Evolutionary conservation across 2,797 vertebrate species (phyloP), one percentile per base, ranked within the genome.

Genomic region (Apodemus agrarius): DNA sequence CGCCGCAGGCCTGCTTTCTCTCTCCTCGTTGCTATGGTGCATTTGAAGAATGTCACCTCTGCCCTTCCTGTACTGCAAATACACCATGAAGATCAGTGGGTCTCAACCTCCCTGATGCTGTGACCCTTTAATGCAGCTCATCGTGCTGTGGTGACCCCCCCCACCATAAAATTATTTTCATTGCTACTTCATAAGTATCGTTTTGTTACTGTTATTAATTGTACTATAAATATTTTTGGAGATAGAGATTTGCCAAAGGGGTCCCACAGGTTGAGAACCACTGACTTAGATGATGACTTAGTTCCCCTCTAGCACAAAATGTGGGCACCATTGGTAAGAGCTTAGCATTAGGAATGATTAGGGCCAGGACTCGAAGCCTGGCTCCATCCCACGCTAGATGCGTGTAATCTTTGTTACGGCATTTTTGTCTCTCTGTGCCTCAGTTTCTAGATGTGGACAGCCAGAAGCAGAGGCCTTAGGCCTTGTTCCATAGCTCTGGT

Each of bases 391-490:
- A 21, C 0, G 59, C 21, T 46, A 49, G 34, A 54, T 65, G 31
- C 61, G 31, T 54, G 65, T 78, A 63, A 54, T 49, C 46, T 63
- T 84, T 37, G 61, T 6, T 69, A 74, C 65, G 12, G 13, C 67
- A 11, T 79, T 34, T 34, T 57, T 3, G 43, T 72, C 31, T 82
- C 43, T 46, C 24, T 31, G 12, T 29, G 40, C 17, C 90, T 92
- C 19, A 10, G 74, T 92, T 93, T 93, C 93, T n/a, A 82, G 16
- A 37, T 49, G 40, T 63, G 67, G 46, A 65, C 80, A 86, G 86
- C 46, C 49, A 78, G 52, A n/a, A 65, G 17, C 10, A 65, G 12
- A 61, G 49, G 6, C 16, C 22, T n/a, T 82, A 76, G 65, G 19
- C 89, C 67, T 85, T 29, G 7, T 57, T 46, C 31, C 24, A 67